Evolutionary conservation across 1,140 invertebrate genomes (phyloP), one percentile per base, ranked within the genome.

Genomic region (Panulirus ornatus): DNA sequence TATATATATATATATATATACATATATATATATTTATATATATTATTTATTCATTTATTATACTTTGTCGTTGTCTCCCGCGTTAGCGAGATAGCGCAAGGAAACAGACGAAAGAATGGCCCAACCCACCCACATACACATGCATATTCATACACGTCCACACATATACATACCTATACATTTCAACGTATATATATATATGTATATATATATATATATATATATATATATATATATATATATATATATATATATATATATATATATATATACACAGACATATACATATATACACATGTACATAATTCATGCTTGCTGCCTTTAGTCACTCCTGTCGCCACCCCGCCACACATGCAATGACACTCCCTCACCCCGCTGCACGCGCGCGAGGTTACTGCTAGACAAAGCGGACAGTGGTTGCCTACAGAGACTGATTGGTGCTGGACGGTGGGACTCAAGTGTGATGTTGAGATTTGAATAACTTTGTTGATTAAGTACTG

Each of bases 151-250:
- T n/a, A n/a, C 22, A 70, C 30, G 22, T n/a, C 5, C 30, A 70
- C 30, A 70, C 30, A 70, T n/a, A 70, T n/a, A 70, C 30, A 70
- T n/a, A 70, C 30, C 6, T n/a, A 9, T 70, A n/a, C 5, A 70
- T 70, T 27, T n/a, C 22, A 27, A 70, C 30, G 30, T 16, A 1
- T 70, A 70, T 70, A 70, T 70, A 70, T 70, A 70, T 70, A 70
- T 70, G 22, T 70, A 70, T 70, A 70, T 70, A 70, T 70, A 70
- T 70, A 70, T 70, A 70, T 70, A 70, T 70, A 70, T 70, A 70
- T 70, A 70, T 70, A 70, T 70, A 70, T 70, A 70, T 70, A 70
- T 70, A 70, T 70, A 70, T 70, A 70, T 70, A 70, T 70, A 70
- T 70, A 70, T 70, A 70, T 70, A 70, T 70, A 70, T 70, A 70